These are phyloP conservation scores for Drosophila birchii DNA, from an alignment of 2,888 invertebrate species.

Conservation along the genomic window DNA sequence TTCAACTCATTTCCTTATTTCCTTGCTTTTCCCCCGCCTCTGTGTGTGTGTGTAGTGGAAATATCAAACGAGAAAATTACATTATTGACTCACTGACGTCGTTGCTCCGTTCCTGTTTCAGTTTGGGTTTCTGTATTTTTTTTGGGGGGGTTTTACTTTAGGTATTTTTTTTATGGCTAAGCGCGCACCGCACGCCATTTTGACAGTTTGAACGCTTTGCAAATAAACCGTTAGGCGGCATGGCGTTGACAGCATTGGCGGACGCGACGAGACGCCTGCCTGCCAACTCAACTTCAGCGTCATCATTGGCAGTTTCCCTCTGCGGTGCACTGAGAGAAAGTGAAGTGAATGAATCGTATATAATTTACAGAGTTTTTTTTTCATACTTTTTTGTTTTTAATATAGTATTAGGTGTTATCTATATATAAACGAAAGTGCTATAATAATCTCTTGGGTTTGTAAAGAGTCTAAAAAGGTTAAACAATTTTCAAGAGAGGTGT, in stretches of 20 bases:
- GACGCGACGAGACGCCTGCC: constrained; percentile 11
- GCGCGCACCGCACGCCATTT: constrained; percentile 61
- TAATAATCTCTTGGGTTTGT: too few relatives aligned
- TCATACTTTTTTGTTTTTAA: neutral
- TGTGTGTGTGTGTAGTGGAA: constrained; percentile 33
- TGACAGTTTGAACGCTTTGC: constrained; percentile 71
- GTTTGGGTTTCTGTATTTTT: constrained; percentile 17
- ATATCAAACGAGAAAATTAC: constrained; percentile 70
- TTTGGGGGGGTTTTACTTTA: constrained; percentile 21
- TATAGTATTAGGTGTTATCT: too few relatives aligned
- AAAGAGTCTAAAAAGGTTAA: too few relatives aligned
- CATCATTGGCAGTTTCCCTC: constrained; percentile 9
- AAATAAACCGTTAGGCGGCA: constrained; percentile 60
- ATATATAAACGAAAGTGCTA: too few relatives aligned
- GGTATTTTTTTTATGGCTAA: constrained; percentile 43
- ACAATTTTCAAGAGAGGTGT: too few relatives aligned
- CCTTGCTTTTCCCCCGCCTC: neutral
- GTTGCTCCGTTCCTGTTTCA: constrained; percentile 34
- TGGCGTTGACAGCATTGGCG: constrained; percentile 60
- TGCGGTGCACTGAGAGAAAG: constrained; percentile 6
- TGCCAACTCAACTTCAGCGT: constrained; percentile 9
- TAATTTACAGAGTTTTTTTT: too few relatives aligned
- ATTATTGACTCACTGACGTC: constrained; percentile 72
- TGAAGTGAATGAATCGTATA: neutral
- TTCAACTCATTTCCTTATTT: constrained; percentile 25